Percentiles rank a stretch among this genome's conserved stretches.
Evolutionary conservation across 2,888 invertebrate genomes (phyloP).

Genomic region (Gisinianus flammeolus): DNA sequence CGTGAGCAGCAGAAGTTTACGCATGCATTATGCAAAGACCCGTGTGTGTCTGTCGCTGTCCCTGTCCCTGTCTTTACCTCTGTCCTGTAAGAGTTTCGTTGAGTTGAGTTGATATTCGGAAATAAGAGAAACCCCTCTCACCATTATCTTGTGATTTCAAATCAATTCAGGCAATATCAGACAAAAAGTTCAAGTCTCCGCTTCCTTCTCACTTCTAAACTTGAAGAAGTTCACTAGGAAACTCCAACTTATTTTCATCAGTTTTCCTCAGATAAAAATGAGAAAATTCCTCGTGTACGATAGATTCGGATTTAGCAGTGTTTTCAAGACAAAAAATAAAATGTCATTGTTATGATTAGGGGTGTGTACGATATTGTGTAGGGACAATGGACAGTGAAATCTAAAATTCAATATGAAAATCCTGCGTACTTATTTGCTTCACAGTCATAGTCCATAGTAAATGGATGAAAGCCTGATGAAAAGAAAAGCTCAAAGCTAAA

Average conservation of each 20-base stretch:
- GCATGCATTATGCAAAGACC: constrained; percentile 1
- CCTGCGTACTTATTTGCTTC: no score
- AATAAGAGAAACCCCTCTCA: background rate
- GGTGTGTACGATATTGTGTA: no score
- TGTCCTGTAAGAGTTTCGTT: no score
- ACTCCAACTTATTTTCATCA: background rate
- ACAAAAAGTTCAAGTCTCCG: background rate
- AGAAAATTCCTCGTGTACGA: background rate
- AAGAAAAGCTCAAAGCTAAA: no score
- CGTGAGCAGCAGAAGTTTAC: constrained; percentile 18
- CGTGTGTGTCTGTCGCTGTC: background rate
- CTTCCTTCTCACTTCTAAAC: background rate
- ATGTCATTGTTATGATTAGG: no score
- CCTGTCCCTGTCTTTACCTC: no score
- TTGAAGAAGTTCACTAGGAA: background rate
- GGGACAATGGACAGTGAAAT: no score
- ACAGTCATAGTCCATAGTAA: no score
- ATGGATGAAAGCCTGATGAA: no score
- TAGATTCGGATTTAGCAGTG: background rate
- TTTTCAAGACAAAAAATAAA: background rate
- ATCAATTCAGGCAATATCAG: background rate
- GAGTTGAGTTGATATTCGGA: background rate
- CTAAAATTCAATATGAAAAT: no score
- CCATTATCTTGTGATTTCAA: background rate
- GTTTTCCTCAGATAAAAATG: background rate